Evolutionary conservation across 2,797 vertebrate genomes (phyloP).

Genomic region (Cygnus olor): DNA sequence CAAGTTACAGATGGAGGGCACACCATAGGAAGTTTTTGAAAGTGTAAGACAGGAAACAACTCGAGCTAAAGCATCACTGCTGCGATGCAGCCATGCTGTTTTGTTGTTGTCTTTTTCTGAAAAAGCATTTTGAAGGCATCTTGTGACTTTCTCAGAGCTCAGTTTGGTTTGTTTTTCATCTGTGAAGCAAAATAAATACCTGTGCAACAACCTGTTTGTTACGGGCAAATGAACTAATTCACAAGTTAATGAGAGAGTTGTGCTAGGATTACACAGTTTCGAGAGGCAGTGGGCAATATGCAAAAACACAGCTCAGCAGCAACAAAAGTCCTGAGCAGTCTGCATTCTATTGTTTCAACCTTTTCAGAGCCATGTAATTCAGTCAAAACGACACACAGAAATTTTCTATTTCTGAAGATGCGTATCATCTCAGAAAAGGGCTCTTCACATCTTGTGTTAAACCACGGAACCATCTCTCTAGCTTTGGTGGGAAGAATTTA

Average conservation of each 20-base stretch:
- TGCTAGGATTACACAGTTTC: not conserved
- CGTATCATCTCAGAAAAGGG: not conserved
- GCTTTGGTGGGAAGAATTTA: not conserved
- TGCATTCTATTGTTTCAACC: not conserved
- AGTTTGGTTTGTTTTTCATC: not conserved
- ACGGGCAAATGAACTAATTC: conserved; percentile 32
- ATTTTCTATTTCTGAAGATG: not conserved
- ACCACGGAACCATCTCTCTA: not conserved
- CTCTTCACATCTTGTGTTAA: fast-evolving
- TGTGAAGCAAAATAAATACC: not conserved
- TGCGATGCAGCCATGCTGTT: not conserved
- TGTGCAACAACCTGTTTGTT: not conserved
- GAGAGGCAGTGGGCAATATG: not conserved
- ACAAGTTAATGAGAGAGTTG: not conserved
- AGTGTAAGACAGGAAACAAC: not conserved
- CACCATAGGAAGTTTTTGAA: not conserved
- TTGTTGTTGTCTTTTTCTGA: no score
- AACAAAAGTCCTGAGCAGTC: not conserved
- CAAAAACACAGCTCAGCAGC: not conserved
- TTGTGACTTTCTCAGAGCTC: not conserved
- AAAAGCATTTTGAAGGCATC: not conserved
- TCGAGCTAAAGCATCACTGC: not conserved
- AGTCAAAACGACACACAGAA: not conserved
- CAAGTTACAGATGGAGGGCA: not conserved
- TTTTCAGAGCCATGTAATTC: not conserved